Evolutionary conservation across 2,113 vertebrate genomes (phyloP), one percentile per base, ranked within the genome.

Genomic region (Heterochromis multidens): DNA sequence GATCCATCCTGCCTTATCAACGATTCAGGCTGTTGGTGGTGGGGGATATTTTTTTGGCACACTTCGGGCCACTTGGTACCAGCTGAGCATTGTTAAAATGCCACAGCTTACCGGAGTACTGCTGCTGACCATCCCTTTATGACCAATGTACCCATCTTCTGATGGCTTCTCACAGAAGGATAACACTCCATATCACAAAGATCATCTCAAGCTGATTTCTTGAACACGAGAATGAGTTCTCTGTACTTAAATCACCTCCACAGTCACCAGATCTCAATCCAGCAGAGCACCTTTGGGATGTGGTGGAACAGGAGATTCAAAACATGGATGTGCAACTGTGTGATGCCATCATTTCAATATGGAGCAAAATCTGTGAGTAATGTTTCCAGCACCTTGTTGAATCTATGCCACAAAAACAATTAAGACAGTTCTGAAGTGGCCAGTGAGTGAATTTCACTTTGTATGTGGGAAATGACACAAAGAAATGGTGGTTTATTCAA

Each of bases 401-500:
- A 49, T 49, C 3, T 6, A 6, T 29, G 67, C 40, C 67, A 72
- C 16, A 49, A 1, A 72, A 17, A n/a, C n/a, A 29, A 13, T 27
- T 52, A 31, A 52, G 17, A 1, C 43, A 74, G 17, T 27, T 72
- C 27, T 49, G 49, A 74, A 72, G 17, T 11, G 12, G 17, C 25
- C 43, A 72, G 16, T 3, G 5, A 72, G 17, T 49, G 27, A 31
- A 31, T 74, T 19, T 62, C 5, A 77, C 25, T 8, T n/a, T 33
- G 4, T 29, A 65, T 57, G 17, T 13, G 9, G 40, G 59, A 31
- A 14, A 43, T 11, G 46, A 80, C 59, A 83, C 62, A 80, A 7
- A 23, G 52, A 72, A 79, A 63, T 17, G 33, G 4, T 12, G 11
- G 46, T 81, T 80, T 87, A 80, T 74, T 90, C 25, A 88, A 85